These are phyloP conservation scores for Lepus americanus DNA, from an alignment of 2,113 vertebrate genomes.

Conservation along the genomic window DNA sequence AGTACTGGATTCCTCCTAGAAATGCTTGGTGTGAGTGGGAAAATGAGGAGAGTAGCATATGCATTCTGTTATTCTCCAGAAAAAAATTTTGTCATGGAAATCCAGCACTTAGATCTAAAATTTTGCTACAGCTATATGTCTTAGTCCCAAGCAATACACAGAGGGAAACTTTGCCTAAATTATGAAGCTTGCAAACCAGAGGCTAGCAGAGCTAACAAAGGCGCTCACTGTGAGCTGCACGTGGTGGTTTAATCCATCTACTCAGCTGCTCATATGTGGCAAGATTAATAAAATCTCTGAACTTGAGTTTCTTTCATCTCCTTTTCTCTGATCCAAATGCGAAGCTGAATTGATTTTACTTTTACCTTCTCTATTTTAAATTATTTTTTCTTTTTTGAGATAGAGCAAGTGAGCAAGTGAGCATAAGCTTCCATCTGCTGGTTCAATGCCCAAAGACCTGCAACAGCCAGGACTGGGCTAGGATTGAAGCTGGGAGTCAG, in stretches of 20 bases:
- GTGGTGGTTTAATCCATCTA: neutral
- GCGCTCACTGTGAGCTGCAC: neutral
- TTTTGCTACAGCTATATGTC: neutral
- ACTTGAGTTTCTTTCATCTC: neutral
- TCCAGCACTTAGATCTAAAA: neutral
- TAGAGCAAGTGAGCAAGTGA: too few relatives aligned
- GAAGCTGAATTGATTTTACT: conserved; percentile 33
- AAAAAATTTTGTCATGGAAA: neutral
- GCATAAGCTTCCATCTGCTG: too few relatives aligned
- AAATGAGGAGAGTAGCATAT: neutral
- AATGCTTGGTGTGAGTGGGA: neutral
- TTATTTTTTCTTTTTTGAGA: too few relatives aligned
- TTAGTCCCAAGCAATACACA: neutral
- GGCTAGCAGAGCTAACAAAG: neutral
- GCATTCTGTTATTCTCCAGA: neutral
- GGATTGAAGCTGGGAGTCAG: too few relatives aligned
- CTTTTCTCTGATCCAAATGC: neutral
- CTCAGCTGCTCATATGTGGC: neutral
- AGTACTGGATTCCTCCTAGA: neutral
- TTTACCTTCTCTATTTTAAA: neutral
- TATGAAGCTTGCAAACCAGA: neutral
- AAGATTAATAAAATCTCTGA: neutral
- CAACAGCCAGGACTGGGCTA: too few relatives aligned
- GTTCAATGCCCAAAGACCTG: too few relatives aligned
- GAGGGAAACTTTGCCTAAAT: neutral